Base-by-base conservation (phyloP, 1,140 invertebrate species). In the Macrocentrus cingulum region DNA sequence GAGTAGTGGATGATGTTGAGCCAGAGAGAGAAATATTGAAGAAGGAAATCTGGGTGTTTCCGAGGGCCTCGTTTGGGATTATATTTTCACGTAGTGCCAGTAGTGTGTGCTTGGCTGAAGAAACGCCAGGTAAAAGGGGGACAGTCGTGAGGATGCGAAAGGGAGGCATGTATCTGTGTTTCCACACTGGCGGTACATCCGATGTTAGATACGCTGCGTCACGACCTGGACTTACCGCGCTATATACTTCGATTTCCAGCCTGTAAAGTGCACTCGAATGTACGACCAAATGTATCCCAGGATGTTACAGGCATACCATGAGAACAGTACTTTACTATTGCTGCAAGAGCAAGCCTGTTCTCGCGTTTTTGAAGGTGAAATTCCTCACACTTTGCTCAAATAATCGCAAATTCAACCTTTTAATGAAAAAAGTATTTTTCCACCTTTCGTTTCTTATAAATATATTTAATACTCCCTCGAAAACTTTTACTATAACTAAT, bases 151-250 rank as follows among this genome's bases (percentile, higher is more conserved):
- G 51, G 57, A 32, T 56, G 57, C 39, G 60, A 64, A 61, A 59
- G 67, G 52, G 56, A 46, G 51, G 48, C 42, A 48, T 67, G 71
- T 75, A 76, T 76, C 64, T 74, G 66, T 77, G 74, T 76, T 76
- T 76, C 72, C 72, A 73, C 75, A 75, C 74, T 75, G 73, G 69
- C 68, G 69, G 69, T 76, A 76, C 74, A 76, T 75, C 71, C 70
- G 75, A 77, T 77, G 74, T 68, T 72, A 76, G 74, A 77, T 76
- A 76, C 66, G 68, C 63, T 67, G 65, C 72, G 72, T 77, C 74
- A 77, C 75, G 75, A 77, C 68, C 69, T 66, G 67, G 59, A 64
- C 22, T 48, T 48, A 48, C 45, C 23, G 45, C 45, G 45, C 45
- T 48, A 48, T 48, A 48, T 48, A 48, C 45, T 23, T 20, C 19